Percentiles rank a stretch among this genome's conserved stretches.
Evolutionary conservation across 2,888 invertebrate genomes (phyloP).

Genomic region (Drosophila suboccidentalis): DNA sequence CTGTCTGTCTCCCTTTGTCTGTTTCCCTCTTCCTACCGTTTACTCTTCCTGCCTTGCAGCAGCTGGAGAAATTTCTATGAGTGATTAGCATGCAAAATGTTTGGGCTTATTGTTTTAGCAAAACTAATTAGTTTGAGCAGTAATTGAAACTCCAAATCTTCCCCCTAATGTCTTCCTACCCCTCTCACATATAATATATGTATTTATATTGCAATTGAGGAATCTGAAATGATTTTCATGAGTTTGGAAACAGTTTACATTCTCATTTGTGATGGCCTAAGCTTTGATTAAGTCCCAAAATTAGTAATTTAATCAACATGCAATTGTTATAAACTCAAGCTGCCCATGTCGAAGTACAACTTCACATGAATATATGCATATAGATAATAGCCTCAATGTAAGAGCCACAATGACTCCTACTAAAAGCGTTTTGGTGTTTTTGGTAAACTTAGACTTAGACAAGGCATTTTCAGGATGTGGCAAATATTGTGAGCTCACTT

Average conservation of each 20-base stretch:
- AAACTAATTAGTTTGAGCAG: constrained; percentile 75
- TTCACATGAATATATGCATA: not conserved
- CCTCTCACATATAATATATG: not conserved
- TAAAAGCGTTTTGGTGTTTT: constrained; percentile 14
- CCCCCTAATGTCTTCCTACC: not conserved
- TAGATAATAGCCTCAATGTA: not conserved
- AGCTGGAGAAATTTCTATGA: constrained; percentile 61
- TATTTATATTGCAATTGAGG: not conserved
- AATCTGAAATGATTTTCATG: constrained; percentile 24
- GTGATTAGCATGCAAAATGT: constrained; percentile 71
- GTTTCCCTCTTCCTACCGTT: not conserved
- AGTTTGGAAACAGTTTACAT: constrained; percentile 16
- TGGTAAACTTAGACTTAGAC: not conserved
- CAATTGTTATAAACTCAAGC: constrained; percentile 4
- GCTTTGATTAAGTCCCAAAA: constrained; percentile 1
- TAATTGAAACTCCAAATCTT: constrained; percentile 66
- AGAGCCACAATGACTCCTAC: not conserved
- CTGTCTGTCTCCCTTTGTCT: not conserved
- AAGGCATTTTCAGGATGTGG: not conserved
- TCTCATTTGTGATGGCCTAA: constrained; percentile 2
- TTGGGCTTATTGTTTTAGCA: constrained; percentile 69
- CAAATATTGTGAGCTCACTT: not conserved
- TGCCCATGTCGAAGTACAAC: not conserved
- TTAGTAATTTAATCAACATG: constrained; percentile 5
- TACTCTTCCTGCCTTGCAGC: constrained; percentile 20